These are phyloP conservation scores for Pomatorhinus ruficollis DNA, from an alignment of 2,113 vertebrate genomes.

Conservation along the genomic window DNA sequence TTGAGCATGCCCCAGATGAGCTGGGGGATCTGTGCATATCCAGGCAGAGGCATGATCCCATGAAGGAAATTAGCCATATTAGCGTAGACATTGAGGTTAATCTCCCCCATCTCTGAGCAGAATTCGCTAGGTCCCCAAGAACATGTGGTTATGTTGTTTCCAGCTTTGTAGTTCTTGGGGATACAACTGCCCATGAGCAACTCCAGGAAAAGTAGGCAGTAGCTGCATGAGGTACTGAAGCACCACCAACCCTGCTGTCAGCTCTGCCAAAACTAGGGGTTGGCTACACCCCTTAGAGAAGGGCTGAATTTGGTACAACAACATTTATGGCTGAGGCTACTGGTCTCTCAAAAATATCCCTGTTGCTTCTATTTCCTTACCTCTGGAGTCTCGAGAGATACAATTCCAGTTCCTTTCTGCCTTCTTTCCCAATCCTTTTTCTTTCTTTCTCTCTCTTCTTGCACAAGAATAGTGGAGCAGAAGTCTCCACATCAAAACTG, in stretches of 20 bases:
- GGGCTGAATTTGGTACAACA: background rate
- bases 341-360: background rate
- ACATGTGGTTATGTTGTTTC: background rate
- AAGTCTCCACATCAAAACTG: background rate
- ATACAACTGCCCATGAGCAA: background rate
- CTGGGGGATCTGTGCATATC: background rate
- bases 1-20: background rate
- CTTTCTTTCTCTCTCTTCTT: background rate
- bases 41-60: background rate
- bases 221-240: background rate
- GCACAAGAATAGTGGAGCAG: background rate
- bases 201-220: background rate
- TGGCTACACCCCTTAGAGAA: background rate
- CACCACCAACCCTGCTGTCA: background rate
- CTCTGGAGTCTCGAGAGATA: background rate
- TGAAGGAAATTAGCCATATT: background rate
- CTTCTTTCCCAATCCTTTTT: background rate
- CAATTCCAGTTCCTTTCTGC: background rate
- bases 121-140: fast-evolving
- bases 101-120: background rate
- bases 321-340: background rate
- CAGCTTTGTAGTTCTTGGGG: background rate
- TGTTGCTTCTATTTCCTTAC: background rate
- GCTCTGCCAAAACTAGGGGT: background rate
- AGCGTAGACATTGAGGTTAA: background rate